Percentiles rank a stretch among this genome's conserved stretches.
These are phyloP conservation scores for Platichthys stellatus DNA, from an alignment of 2,113 vertebrate species.

Conservation along the genomic window DNA sequence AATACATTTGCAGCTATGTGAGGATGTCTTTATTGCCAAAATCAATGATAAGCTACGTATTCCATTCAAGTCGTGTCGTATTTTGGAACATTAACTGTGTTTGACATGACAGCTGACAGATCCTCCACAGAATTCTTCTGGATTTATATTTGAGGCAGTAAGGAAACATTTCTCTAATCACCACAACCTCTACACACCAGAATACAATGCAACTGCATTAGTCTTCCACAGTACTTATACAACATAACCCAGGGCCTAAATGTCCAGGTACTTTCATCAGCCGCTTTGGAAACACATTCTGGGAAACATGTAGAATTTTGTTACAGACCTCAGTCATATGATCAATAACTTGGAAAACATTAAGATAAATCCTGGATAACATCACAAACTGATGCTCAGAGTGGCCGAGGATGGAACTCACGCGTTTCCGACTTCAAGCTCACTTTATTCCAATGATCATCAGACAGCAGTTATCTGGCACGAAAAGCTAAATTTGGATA, in stretches of 20 bases:
- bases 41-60: too few species aligned
- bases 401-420: neutral
- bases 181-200: too few species aligned
- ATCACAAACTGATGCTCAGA: conserved; percentile 1
- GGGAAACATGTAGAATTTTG: neutral
- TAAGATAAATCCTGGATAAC: neutral
- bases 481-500: too few species aligned
- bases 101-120: too few species aligned
- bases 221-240: neutral
- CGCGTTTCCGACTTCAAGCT: neutral
- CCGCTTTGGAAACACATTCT: neutral
- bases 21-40: neutral
- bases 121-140: too few species aligned
- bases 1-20: neutral
- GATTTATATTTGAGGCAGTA: too few species aligned
- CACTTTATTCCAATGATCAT: too few species aligned
- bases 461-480: too few species aligned
- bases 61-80: too few species aligned
- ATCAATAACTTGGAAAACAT: neutral
- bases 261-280: neutral
- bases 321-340: neutral
- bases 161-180: too few species aligned
- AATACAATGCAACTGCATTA: neutral
- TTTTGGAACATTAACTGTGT: too few species aligned
- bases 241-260: neutral